Percentiles rank a stretch among this genome's conserved stretches.
Conservation (phyloP, 2,888 invertebrate species). For the Phortica magna region DNA sequence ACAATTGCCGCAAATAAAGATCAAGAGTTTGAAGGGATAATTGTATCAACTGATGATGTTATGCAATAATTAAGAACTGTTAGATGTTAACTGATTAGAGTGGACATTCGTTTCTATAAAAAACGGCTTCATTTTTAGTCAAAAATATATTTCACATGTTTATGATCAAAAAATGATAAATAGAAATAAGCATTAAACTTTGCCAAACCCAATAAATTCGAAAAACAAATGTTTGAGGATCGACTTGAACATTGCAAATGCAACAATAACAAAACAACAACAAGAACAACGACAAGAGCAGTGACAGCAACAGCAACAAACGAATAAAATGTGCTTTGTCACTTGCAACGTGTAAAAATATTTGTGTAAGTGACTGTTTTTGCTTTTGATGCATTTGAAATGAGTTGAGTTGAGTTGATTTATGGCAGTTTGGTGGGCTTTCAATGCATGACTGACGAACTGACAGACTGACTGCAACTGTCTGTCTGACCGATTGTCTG, state of each 20-base stretch:
- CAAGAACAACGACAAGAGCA: not conserved
- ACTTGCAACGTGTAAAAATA: constrained; percentile 39
- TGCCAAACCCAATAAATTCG: not conserved
- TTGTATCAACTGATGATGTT: too few relatives aligned
- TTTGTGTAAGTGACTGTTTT: constrained; percentile 70
- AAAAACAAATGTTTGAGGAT: too few relatives aligned
- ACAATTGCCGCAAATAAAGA: too few relatives aligned
- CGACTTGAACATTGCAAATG: not conserved
- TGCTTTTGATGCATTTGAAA: constrained; percentile 73
- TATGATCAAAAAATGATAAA: not conserved
- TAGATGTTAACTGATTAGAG: too few relatives aligned
- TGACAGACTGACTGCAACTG: constrained; percentile 14
- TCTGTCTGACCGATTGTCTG: constrained; percentile 42
- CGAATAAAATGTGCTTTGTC: constrained; percentile 30
- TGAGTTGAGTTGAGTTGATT: constrained; percentile 66
- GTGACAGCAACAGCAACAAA: not conserved
- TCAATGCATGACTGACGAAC: constrained; percentile 51
- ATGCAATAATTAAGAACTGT: too few relatives aligned
- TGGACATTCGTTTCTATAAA: not conserved
- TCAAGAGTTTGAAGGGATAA: too few relatives aligned
- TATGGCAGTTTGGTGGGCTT: constrained; percentile 66
- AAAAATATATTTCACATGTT: not conserved
- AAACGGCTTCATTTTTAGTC: not conserved
- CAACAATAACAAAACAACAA: not conserved
- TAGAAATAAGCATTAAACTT: not conserved